Conservation (phyloP, 2,113 vertebrate genomes). For the Erpornis zantholeuca region DNA sequence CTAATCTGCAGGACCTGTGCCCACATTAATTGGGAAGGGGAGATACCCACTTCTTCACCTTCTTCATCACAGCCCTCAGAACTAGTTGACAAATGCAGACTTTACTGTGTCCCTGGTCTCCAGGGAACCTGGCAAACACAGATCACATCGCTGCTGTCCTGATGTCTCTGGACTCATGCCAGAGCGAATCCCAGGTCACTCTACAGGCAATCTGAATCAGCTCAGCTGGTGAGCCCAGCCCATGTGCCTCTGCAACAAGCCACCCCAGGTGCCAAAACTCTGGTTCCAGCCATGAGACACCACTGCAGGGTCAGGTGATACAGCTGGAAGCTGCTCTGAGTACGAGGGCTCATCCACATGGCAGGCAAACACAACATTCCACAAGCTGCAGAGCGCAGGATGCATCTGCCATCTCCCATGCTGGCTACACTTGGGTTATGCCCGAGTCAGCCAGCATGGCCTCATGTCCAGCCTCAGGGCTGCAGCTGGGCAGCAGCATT, state of each 20-base stretch:
- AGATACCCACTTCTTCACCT: background rate
- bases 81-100: background rate
- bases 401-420: background rate
- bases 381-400: background rate
- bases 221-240: background rate
- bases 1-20: background rate
- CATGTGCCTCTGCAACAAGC: background rate
- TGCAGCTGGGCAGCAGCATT: background rate
- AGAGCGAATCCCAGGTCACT: background rate
- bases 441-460: background rate
- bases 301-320: background rate
- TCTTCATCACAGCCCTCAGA: background rate
- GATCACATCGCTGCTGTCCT: background rate
- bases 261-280: background rate
- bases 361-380: background rate
- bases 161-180: background rate
- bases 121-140: background rate
- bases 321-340: background rate
- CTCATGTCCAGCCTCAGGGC: background rate
- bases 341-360: accelerated
- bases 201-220: background rate
- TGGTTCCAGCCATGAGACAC: background rate
- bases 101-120: background rate
- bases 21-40: background rate
- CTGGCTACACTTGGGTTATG: background rate